Conservation (phyloP, 2,888 invertebrate species). For the Aspidiotus destructor region DNA sequence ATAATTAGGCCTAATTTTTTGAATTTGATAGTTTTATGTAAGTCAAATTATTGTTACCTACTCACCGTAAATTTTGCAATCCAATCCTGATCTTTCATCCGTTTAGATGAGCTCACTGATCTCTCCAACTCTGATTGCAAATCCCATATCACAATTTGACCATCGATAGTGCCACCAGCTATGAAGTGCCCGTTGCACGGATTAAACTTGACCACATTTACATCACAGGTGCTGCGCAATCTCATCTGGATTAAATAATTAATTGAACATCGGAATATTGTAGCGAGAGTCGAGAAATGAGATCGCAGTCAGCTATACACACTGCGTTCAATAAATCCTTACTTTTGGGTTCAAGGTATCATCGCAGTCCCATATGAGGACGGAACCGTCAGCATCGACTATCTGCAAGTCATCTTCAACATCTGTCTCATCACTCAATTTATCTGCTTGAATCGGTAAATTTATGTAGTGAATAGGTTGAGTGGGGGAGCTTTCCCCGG, state of each 20-base stretch:
- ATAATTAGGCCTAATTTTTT: too few relatives aligned
- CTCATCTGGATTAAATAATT: constrained; percentile 5
- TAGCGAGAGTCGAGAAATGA: neutral
- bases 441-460: constrained; percentile 36
- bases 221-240: constrained; percentile 6
- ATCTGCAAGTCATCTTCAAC: constrained; percentile 34
- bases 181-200: constrained; percentile 12
- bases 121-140: constrained; percentile 6
- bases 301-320: neutral
- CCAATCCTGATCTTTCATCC: neutral
- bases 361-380: constrained; percentile 37
- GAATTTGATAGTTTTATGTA: neutral
- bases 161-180: constrained; percentile 17
- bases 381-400: constrained; percentile 42
- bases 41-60: neutral
- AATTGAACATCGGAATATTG: neutral
- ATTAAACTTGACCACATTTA: constrained; percentile 5
- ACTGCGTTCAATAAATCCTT: constrained; percentile 1
- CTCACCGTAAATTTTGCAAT: constrained; percentile 14
- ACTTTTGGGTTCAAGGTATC: constrained; percentile 37
- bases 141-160: constrained; percentile 19
- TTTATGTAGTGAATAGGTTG: neutral
- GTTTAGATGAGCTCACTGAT: neutral
- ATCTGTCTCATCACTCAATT: constrained; percentile 33
- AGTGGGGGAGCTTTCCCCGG: neutral